Conservation (phyloP, 1,140 invertebrate genomes). For the Probaryconus sp. region DNA sequence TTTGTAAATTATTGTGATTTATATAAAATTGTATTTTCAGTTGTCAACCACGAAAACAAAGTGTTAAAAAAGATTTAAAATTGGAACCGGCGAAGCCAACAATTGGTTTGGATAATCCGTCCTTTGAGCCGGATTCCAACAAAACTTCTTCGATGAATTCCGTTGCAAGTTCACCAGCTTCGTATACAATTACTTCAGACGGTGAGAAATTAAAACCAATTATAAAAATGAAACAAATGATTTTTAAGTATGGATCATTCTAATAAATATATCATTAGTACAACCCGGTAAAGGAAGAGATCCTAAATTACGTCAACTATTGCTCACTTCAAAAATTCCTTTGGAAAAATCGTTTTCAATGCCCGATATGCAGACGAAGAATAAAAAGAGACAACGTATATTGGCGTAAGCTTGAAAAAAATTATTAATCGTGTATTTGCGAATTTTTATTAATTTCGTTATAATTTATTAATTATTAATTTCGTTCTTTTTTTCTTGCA, state of each 20-base stretch:
- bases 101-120: slow-evolving; percentile 67
- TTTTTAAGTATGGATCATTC: too few species aligned
- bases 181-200: slow-evolving; percentile 50
- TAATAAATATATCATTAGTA: too few species aligned
- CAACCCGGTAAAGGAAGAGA: slow-evolving; percentile 54
- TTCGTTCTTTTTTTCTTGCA: too few species aligned
- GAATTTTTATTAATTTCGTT: neutral
- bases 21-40: too few species aligned
- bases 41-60: slow-evolving; percentile 45
- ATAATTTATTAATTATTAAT: slow-evolving; percentile 55
- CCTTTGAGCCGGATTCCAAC: slow-evolving; percentile 64
- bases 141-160: slow-evolving; percentile 63
- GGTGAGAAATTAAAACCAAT: slow-evolving; percentile 50
- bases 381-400: slow-evolving; percentile 83
- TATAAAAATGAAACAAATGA: too few species aligned
- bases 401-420: slow-evolving; percentile 81
- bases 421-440: neutral
- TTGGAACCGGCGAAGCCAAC: slow-evolving; percentile 41
- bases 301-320: slow-evolving; percentile 62
- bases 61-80: slow-evolving; percentile 53
- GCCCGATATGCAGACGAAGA: slow-evolving; percentile 88
- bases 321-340: slow-evolving; percentile 78
- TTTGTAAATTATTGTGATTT: too few species aligned
- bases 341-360: slow-evolving; percentile 89
- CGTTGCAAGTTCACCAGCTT: slow-evolving; percentile 46